phyloP scores from a whole-genome alignment of 2,113 vertebrate genomes.

The Mirounga angustirostris region DNA sequence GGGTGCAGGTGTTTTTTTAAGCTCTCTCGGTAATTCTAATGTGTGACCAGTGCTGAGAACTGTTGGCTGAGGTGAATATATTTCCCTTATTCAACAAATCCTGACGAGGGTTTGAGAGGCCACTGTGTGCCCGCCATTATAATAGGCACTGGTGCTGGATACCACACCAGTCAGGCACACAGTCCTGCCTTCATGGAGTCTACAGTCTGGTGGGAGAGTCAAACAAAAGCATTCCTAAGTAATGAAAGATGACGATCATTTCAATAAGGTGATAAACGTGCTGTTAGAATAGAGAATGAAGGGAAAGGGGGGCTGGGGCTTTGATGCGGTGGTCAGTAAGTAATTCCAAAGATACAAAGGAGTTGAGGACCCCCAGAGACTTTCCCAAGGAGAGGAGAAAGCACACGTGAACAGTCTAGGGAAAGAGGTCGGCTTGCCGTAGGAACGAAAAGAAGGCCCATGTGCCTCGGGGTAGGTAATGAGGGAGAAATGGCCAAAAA shows the following conservation, averaged over 20 bases:
- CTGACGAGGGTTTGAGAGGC: not conserved
- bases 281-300: not conserved
- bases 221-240: not conserved
- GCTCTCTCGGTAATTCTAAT: not conserved
- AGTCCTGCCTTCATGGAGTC: not conserved
- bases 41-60: not conserved
- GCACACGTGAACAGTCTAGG: not conserved
- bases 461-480: not conserved
- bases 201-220: not conserved
- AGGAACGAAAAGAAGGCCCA: not conserved
- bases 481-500: not conserved
- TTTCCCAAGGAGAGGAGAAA: not conserved
- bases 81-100: not conserved
- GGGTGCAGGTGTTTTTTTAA: not conserved
- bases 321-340: not conserved
- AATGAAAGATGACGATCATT: not conserved
- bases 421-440: not conserved
- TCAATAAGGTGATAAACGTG: not conserved
- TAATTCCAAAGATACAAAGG: conserved; percentile 9
- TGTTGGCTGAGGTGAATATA: not conserved
- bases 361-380: not conserved
- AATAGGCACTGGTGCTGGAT: not conserved
- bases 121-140: rapidly evolving
- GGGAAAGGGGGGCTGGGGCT: not conserved
- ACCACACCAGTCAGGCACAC: not conserved